Percentiles rank a stretch among this genome's conserved stretches.
These are phyloP conservation scores for Datnioides undecimradiatus DNA, from an alignment of 2,113 vertebrate genomes.

Conservation along the genomic window DNA sequence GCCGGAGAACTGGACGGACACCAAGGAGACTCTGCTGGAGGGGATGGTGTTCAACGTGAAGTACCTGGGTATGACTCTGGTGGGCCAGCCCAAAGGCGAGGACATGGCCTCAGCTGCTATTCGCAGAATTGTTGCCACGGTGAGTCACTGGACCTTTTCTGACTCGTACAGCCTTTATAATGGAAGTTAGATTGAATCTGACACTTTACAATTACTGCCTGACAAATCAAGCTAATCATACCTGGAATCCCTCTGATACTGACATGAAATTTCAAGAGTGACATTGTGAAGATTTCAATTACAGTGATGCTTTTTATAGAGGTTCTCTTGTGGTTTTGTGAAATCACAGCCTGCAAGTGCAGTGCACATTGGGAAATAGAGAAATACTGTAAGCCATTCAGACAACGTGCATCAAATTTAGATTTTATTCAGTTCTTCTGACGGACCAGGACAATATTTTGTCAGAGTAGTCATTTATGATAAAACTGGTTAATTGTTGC, in stretches of 20 bases:
- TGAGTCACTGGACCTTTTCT: slow-evolving; percentile 63
- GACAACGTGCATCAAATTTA: no score
- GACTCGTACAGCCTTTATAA: slow-evolving; percentile 2
- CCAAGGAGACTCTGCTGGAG: slow-evolving; percentile 90
- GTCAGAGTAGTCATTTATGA: not conserved
- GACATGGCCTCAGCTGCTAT: slow-evolving; percentile 93
- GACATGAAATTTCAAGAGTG: not conserved
- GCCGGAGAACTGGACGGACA: slow-evolving; percentile 90
- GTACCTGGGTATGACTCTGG: slow-evolving; percentile 92
- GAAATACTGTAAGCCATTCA: no score
- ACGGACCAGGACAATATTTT: not conserved
- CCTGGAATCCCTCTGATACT: not conserved
- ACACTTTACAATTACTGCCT: not conserved
- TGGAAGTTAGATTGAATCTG: not conserved
- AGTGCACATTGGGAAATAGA: not conserved
- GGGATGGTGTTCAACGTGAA: slow-evolving; percentile 93
- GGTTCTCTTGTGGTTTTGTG: slow-evolving; percentile 25
- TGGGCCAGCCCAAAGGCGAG: slow-evolving; percentile 93
- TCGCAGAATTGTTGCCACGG: slow-evolving; percentile 88
- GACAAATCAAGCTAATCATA: not conserved
- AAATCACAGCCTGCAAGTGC: slow-evolving; percentile 42
- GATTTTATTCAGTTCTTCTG: not conserved
- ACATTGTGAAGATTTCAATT: slow-evolving; percentile 48
- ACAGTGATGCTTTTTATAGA: slow-evolving; percentile 50
- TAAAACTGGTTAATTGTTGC: not conserved